phyloP scores from a whole-genome alignment of 2,888 invertebrate genomes.

The Amaurobius ferox region DNA sequence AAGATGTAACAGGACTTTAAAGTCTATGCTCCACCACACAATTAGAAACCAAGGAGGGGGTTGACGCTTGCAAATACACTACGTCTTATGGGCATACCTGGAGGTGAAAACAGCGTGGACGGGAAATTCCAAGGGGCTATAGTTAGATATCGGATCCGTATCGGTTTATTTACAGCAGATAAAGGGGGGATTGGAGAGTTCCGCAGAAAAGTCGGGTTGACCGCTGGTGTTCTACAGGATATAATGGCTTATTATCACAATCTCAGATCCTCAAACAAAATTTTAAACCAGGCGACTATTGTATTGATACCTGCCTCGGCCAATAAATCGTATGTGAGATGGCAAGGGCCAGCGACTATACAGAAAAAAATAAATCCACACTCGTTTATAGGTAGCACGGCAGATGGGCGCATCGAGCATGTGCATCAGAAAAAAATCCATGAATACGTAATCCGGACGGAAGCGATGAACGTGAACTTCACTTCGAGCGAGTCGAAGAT shows the following conservation, averaged over 20 bases:
- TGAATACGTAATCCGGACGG: not conserved
- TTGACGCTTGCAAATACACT: not conserved
- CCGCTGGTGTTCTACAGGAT: not conserved
- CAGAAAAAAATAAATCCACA: not conserved
- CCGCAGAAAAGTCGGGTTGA: not conserved
- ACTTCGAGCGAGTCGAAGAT: not conserved
- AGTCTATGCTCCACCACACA: too few relatives aligned
- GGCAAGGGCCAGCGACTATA: too few relatives aligned
- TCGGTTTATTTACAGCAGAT: not conserved
- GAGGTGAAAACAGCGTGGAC: not conserved
- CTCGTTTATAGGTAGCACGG: not conserved
- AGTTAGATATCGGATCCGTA: not conserved
- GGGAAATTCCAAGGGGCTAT: not conserved
- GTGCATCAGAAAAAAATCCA: not conserved
- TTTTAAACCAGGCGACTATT: too few relatives aligned
- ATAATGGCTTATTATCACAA: not conserved
- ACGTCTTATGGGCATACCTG: not conserved
- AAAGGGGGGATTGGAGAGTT: not conserved
- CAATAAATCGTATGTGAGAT: not conserved
- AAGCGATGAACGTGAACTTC: too few relatives aligned
- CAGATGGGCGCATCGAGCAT: not conserved
- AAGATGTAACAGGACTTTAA: too few relatives aligned
- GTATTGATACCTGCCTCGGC: not conserved
- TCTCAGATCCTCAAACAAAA: too few relatives aligned
- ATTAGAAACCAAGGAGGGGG: not conserved